Evolutionary conservation across 2,113 vertebrate genomes (phyloP), one percentile per base, ranked within the genome.

Genomic region (Leptosomus discolor): DNA sequence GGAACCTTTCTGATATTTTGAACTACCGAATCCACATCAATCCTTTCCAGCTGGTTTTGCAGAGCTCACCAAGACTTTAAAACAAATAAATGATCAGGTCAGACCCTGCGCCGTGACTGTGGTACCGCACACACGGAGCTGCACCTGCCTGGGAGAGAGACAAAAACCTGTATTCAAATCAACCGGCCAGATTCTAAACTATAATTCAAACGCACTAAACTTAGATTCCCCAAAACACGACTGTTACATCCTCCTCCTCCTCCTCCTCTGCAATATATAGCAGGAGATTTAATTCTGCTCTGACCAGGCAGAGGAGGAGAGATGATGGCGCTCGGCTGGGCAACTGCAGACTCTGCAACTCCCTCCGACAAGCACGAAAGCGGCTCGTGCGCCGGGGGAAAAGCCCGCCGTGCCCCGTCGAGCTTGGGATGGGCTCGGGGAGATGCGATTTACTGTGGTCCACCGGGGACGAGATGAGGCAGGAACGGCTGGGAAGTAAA

Each of bases 291-390:
- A 13, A 26, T 36, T 45, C 24, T 41, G 61, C 74, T 63, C 30
- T 11, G 67, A 24, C 5, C 7, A 1, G 30, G 32, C 15, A 60
- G 45, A 36, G 65, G 65, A 57, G 34, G 43, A 74, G 73, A 84
- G 4, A 4, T 3, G 8, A 39, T 4, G 3, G 36, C 1, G 43
- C 68, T 70, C 14, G 21, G 73, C 37, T 1, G 0, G 8, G 73
- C n/a, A 12, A 64, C 0, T 8, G 61, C 45, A 79, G 50, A 19
- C 41, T 22, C 20, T 11, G 50, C 45, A 18, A 6, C 58, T 34
- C 71, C 22, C 23, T 23, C 50, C 1, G 2, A 60, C 37, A 83
- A 71, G 26, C 3, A 39, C 15, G 6, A 16, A 56, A 56, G 53
- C 53, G 13, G 7, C 81, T 79, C 19, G 6, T 34, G 36, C 3